phyloP scores from a whole-genome alignment of 2,113 vertebrate species.

The Microtus richardsoni region DNA sequence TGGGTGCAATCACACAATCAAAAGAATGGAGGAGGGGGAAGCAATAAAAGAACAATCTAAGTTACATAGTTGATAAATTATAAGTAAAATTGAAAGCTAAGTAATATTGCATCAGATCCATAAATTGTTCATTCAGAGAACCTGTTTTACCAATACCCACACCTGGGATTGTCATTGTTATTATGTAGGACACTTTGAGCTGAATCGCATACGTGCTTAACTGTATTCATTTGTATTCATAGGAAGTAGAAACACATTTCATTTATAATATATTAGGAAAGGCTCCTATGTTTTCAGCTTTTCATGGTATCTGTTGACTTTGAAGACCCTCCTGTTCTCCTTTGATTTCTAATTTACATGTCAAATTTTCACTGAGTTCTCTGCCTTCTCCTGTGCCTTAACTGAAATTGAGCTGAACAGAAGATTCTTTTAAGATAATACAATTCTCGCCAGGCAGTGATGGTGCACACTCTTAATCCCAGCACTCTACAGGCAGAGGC shows the following conservation, averaged over 20 bases:
- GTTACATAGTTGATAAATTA: background rate
- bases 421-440: background rate
- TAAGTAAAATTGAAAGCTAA: background rate
- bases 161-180: background rate
- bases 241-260: background rate
- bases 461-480: too few relatives aligned
- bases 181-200: background rate
- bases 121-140: background rate
- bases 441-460: background rate
- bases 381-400: background rate
- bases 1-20: background rate
- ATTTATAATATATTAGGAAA: background rate
- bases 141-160: background rate
- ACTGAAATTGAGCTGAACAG: background rate
- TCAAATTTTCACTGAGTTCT: background rate
- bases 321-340: background rate
- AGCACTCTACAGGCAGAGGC: too few relatives aligned
- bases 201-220: background rate
- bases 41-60: background rate
- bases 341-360: background rate
- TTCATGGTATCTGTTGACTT: background rate
- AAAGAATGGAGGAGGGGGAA: background rate
- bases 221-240: background rate
- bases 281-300: background rate
- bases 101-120: background rate